Evolutionary conservation across 2,113 vertebrate species (phyloP).

Genomic region (Poecile atricapillus): DNA sequence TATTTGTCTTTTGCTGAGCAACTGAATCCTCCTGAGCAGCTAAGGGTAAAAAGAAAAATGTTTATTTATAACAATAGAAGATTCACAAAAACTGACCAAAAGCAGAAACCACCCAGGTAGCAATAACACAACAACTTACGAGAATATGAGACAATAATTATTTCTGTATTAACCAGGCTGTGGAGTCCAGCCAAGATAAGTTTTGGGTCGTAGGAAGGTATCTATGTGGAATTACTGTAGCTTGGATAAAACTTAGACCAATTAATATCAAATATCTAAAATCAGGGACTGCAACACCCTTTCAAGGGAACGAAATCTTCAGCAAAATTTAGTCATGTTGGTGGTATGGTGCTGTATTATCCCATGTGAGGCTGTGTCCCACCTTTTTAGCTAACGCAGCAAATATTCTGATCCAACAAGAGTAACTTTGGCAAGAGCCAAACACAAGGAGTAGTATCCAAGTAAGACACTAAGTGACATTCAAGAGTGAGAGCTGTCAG

Average conservation of each 20-base stretch:
- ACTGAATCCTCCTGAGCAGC: conserved; percentile 67
- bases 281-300: not conserved
- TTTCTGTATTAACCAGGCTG: not conserved
- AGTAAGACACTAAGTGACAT: not conserved
- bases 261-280: not conserved
- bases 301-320: not conserved
- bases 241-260: not conserved
- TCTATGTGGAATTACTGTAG: not conserved
- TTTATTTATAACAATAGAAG: not conserved
- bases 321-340: not conserved
- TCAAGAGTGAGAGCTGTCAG: not conserved
- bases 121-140: not conserved
- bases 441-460: not conserved
- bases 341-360: not conserved
- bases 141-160: not conserved
- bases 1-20: conserved; percentile 52
- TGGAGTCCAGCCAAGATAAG: not conserved
- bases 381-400: not conserved
- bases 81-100: not conserved
- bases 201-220: not conserved
- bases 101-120: not conserved
- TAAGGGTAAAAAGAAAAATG: conserved; percentile 52
- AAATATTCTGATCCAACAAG: not conserved
- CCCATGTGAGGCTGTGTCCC: not conserved
- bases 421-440: not conserved